Evolutionary conservation across 1,140 invertebrate species (phyloP).

Genomic region (Heliconius melpomene): DNA sequence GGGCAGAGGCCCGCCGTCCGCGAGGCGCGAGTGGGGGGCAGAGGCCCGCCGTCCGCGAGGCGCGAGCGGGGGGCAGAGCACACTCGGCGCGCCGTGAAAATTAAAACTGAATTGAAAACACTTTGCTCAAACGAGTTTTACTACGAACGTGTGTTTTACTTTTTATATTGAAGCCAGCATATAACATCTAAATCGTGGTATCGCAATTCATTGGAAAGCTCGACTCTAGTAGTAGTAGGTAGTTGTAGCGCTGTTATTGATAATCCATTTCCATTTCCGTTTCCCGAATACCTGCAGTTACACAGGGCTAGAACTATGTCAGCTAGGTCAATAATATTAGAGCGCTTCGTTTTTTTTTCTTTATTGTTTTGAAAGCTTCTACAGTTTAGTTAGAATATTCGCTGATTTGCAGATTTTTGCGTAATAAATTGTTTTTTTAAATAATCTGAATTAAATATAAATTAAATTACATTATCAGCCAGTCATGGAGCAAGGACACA

Average conservation of each 20-base stretch:
- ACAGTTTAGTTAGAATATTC: too few species aligned
- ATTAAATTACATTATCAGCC: too few species aligned
- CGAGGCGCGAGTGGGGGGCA: not conserved
- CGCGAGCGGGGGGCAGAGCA: not conserved
- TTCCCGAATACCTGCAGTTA: conserved; percentile 8
- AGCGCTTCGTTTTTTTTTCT: not conserved
- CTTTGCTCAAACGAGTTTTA: conserved; percentile 32
- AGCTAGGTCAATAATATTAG: not conserved
- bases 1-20: not conserved
- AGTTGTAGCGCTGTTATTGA: conserved; percentile 23
- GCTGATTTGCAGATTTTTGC: too few species aligned
- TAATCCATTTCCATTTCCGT: conserved; percentile 18
- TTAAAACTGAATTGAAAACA: conserved; percentile 32
- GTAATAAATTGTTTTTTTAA: too few species aligned
- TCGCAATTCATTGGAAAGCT: conserved; percentile 20
- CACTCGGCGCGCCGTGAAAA: conserved; percentile 23
- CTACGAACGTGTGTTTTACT: conserved; percentile 14
- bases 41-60: not conserved
- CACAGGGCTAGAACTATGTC: not conserved
- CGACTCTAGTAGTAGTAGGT: conserved; percentile 17
- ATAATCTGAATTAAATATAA: too few species aligned
- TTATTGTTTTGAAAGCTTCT: not conserved
- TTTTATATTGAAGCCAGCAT: conserved; percentile 19
- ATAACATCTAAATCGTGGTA: conserved; percentile 27
- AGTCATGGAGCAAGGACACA: too few species aligned